Base-by-base conservation (phyloP, 2,888 invertebrate genomes). In the Sussaba pulchella region DNA sequence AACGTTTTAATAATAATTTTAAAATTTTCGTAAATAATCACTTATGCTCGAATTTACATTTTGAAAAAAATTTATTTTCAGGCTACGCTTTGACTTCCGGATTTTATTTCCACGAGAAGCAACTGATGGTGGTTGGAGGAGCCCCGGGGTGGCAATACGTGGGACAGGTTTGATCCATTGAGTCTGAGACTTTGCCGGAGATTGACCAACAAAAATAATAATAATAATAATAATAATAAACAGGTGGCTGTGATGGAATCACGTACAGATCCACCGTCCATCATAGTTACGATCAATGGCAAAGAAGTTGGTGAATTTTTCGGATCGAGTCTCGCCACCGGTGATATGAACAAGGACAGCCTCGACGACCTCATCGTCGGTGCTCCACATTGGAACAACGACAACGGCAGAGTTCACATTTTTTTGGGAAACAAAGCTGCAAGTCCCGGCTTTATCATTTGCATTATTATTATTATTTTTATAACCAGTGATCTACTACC, bases 301-400 rank as follows among this genome's bases (percentile, higher is more conserved):
- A 84, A 57, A 26, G 82, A 84, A 1, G 61, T 83, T 3, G 91
- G 91, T 0, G 91, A 90, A 81, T 90, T 82, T 52, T 91, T 91
- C 59, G 91, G 91, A 12, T 86, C 87, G 0, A 87, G 88, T 77
- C 82, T 91, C 41, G 81, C 90, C 1, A 81, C 86, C n/a, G 89
- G 91, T 1, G 90, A 91, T 78, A 72, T 91, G 19, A 87, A 91
- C 64, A 85, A 83, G 43, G 91, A 91, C 50, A 88, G 87, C 12
- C 69, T 88, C 1, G 88, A 91, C 54, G 91, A 91, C 70, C 83
- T 91, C 19, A 78, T 90, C 2, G 82, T 91, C 17, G 91, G 91
- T n/a, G 87, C 91, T 14, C 91, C 91, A 0, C 86, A 90, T 39
- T 91, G 87, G 86, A 86, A 86, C 12, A 81, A 88, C 31, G 91